Percentiles rank a stretch among this genome's conserved stretches.
These are phyloP conservation scores for Argyrosomus japonicus DNA, from an alignment of 2,113 vertebrate genomes.

Conservation along the genomic window DNA sequence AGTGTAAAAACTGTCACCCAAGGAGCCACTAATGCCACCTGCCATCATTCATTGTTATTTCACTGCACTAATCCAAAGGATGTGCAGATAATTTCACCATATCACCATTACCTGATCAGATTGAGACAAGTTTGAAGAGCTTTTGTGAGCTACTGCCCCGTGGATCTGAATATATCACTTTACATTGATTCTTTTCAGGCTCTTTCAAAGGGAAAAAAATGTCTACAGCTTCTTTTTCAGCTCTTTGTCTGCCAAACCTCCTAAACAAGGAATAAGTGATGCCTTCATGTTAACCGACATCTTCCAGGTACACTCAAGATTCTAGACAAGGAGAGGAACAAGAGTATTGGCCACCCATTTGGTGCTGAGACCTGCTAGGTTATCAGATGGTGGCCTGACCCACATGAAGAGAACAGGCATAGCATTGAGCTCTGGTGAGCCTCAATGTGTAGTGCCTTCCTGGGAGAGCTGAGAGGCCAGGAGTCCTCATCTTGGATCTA, in stretches of 20 bases:
- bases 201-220: background rate
- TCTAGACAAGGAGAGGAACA: constrained; percentile 11
- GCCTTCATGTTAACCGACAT: background rate
- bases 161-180: constrained; percentile 1
- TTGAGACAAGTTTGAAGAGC: background rate
- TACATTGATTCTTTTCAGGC: background rate
- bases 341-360: background rate
- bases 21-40: background rate
- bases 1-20: background rate
- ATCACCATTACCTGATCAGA: background rate
- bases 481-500: constrained; percentile 75
- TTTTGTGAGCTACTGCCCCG: background rate
- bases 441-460: constrained; percentile 71
- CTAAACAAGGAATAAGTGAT: background rate
- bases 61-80: background rate
- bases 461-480: constrained; percentile 73
- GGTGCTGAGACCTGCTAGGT: constrained; percentile 51
- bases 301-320: background rate
- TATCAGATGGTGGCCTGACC: constrained; percentile 83
- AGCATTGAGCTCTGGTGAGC: constrained; percentile 77
- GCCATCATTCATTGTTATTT: background rate
- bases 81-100: background rate
- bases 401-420: constrained; percentile 82
- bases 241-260: background rate
- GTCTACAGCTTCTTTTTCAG: background rate